Base-by-base conservation (phyloP, 2,113 vertebrate species). In the Alligator sinensis region DNA sequence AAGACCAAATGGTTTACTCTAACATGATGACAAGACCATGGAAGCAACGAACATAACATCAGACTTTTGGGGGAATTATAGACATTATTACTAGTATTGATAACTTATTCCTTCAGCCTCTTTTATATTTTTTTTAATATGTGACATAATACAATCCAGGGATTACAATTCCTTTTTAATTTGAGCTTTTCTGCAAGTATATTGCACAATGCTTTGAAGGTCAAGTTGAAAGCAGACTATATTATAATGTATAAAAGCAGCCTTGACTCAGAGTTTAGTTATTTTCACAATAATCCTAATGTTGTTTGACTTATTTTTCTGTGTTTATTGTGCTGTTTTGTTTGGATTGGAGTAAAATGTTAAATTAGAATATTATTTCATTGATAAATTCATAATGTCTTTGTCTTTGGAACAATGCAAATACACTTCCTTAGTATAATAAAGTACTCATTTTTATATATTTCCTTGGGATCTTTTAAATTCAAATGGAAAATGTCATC, bases 341-440 rank as follows among this genome's bases (percentile, higher is more conserved):
- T 59, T 94, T 86, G 89, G 86, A 91, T 34, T 92, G 93, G 94
- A 94, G 87, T 57, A 47, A 75, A 89, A 89, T 21, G 78, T 80
- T 81, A 83, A 79, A 55, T 28, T 74, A 19, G 19, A 47, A 25
- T 83, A 28, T 74, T 63, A 11, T 1, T 47, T 74, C 81, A 38
- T 61, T 83, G 70, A 80, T 93, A 79, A 86, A 24, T 86, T 15
- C 27, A 22, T 28, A n/a, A 77, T 66, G 21, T 18, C 87, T 74
- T 68, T 95, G 10, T 80, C 57, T 27, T 86, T 86, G 21, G 70
- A 77, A 18, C 75, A 27, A 5, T 30, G 5, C 60, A 70, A 68
- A 34, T 25, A 11, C 66, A 64, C 34, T 82, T 88, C 11, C 3
- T 14, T 17, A 79, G 24, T 27, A 30, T 72, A 84, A 6, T 77